Conservation (phyloP, 2,888 invertebrate species). For the Biston betularia region DNA sequence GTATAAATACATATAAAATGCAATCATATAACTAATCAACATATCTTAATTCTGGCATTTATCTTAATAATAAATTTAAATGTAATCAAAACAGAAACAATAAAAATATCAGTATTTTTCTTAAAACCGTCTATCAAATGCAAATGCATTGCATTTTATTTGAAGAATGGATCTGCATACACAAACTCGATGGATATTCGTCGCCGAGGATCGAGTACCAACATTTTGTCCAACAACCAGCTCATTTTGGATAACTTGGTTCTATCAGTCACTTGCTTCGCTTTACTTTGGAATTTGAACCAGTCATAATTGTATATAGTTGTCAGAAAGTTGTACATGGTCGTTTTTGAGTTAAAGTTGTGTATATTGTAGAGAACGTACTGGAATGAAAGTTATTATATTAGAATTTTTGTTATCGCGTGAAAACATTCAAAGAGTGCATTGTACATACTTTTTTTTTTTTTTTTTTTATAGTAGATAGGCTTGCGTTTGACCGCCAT, state of each 20-base stretch:
- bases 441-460: too few species aligned
- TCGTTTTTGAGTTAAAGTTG: constrained; percentile 39
- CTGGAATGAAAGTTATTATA: constrained; percentile 48
- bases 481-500: too few species aligned
- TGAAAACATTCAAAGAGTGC: not conserved
- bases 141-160: constrained; percentile 7
- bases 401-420: not conserved
- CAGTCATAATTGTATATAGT: constrained; percentile 46
- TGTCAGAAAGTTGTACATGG: constrained; percentile 41
- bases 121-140: not conserved
- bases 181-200: constrained; percentile 63
- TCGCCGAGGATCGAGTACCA: constrained; percentile 56
- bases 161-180: constrained; percentile 54
- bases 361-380: constrained; percentile 3
- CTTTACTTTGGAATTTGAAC: constrained; percentile 28
- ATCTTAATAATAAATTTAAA: not conserved
- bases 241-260: constrained; percentile 48
- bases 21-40: not conserved
- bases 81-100: not conserved
- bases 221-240: constrained; percentile 60
- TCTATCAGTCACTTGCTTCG: constrained; percentile 34
- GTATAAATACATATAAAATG: too few species aligned
- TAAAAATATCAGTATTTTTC: not conserved
- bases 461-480: too few species aligned
- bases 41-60: not conserved